Evolutionary conservation across 1,140 invertebrate species (phyloP).

Genomic region (Chironomus striatipennis): DNA sequence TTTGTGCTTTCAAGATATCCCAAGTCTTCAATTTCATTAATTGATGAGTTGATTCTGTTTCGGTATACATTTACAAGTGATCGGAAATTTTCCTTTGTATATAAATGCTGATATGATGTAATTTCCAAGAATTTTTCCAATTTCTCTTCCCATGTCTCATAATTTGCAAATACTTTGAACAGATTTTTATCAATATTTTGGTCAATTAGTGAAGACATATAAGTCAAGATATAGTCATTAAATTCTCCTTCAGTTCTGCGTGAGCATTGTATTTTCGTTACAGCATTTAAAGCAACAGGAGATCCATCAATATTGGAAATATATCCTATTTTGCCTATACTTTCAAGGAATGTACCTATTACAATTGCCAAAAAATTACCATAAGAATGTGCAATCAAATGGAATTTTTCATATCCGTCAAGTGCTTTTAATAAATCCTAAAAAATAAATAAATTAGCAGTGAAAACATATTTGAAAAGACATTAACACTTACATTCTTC

Average conservation of each 20-base stretch:
- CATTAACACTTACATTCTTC: neutral
- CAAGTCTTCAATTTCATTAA: slow-evolving; percentile 39
- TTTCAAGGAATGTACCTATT: slow-evolving; percentile 47
- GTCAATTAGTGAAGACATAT: slow-evolving; percentile 44
- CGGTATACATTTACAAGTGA: slow-evolving; percentile 43
- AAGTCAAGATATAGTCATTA: slow-evolving; percentile 46
- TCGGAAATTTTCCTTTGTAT: slow-evolving; percentile 43
- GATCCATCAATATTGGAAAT: slow-evolving; percentile 50
- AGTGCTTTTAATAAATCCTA: slow-evolving; percentile 49
- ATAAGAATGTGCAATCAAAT: slow-evolving; percentile 57
- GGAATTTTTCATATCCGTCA: slow-evolving; percentile 46
- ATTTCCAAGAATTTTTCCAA: slow-evolving; percentile 33
- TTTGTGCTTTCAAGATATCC: slow-evolving; percentile 43
- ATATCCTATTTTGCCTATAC: slow-evolving; percentile 44
- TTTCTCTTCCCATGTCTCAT: slow-evolving; percentile 29
- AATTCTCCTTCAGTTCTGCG: slow-evolving; percentile 40
- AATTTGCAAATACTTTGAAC: neutral
- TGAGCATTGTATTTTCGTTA: slow-evolving; percentile 34
- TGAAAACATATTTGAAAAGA: neutral
- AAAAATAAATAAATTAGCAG: too few species aligned
- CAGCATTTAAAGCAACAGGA: slow-evolving; percentile 45
- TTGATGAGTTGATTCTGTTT: slow-evolving; percentile 46
- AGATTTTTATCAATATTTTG: slow-evolving; percentile 33
- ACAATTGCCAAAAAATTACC: slow-evolving; percentile 50
- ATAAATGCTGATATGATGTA: slow-evolving; percentile 37